These are phyloP conservation scores for Scelioninae gen. 2 DNA, from an alignment of 2,888 invertebrate genomes.

Conservation along the genomic window DNA sequence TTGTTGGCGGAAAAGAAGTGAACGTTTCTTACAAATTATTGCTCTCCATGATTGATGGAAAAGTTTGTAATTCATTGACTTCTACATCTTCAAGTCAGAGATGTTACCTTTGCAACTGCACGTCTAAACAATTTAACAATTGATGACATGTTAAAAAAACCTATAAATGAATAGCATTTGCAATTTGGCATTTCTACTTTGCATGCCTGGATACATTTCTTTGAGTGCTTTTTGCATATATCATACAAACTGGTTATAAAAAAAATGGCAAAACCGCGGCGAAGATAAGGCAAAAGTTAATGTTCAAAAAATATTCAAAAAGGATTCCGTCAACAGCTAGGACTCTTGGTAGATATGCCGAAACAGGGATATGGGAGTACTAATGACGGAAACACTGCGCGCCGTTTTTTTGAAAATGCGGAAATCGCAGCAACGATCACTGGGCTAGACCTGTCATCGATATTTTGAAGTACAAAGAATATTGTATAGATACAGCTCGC, in stretches of 20 bases:
- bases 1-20: conserved; percentile 46
- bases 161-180: conserved; percentile 50
- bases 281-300: conserved; percentile 39
- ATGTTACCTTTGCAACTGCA: conserved; percentile 56
- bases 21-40: conserved; percentile 41
- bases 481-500: conserved; percentile 51
- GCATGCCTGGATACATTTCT: conserved; percentile 64
- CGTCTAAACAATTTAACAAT: conserved; percentile 58
- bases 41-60: conserved; percentile 59
- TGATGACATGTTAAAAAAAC: conserved; percentile 43
- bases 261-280: conserved; percentile 66
- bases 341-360: conserved; percentile 46
- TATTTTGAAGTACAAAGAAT: conserved; percentile 60
- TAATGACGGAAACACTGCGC: conserved; percentile 48
- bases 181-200: conserved; percentile 63
- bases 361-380: conserved; percentile 47
- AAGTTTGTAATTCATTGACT: conserved; percentile 59
- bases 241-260: conserved; percentile 65
- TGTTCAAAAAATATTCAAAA: conserved; percentile 58
- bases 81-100: conserved; percentile 55
- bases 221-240: conserved; percentile 53
- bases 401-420: conserved; percentile 51
- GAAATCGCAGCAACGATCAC: conserved; percentile 60
- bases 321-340: conserved; percentile 51
- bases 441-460: conserved; percentile 64